Percentiles rank a stretch among this genome's conserved stretches.
phyloP scores from a whole-genome alignment of 2,888 invertebrate genomes.

The Acleris holmiana region DNA sequence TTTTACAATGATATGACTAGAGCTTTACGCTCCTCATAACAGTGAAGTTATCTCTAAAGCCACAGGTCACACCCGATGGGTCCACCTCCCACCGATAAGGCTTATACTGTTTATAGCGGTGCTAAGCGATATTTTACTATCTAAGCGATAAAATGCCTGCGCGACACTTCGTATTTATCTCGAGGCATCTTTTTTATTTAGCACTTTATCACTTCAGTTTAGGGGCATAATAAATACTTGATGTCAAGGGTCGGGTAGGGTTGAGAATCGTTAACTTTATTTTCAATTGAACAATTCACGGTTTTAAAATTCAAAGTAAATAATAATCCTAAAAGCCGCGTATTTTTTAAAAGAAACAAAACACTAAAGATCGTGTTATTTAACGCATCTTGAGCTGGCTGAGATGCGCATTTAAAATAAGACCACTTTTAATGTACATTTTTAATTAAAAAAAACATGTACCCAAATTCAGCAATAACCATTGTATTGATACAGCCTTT shows the following conservation, averaged over 20 bases:
- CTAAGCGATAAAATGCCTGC: slow-evolving; percentile 66
- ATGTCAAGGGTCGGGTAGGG: slow-evolving; percentile 26
- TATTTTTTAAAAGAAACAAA: too few species aligned
- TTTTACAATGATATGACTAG: not conserved
- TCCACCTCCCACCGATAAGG: slow-evolving; percentile 12
- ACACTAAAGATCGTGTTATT: too few species aligned
- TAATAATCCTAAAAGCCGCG: too few species aligned
- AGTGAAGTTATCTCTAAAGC: slow-evolving; percentile 20
- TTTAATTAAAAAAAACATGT: too few species aligned
- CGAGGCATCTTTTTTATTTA: slow-evolving; percentile 71
- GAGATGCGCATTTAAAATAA: too few species aligned
- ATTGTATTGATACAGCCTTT: too few species aligned
- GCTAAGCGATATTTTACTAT: slow-evolving; percentile 78
- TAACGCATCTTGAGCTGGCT: too few species aligned
- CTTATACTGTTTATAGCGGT: slow-evolving; percentile 52
- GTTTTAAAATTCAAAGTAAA: not conserved
- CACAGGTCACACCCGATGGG: slow-evolving; percentile 18
- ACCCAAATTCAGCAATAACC: too few species aligned
- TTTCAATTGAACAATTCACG: slow-evolving; percentile 4
- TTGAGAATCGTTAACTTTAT: slow-evolving; percentile 4
- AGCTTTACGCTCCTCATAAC: not conserved
- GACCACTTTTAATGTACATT: too few species aligned
- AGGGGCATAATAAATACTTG: slow-evolving; percentile 65
- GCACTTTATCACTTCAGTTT: slow-evolving; percentile 77
- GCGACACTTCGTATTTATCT: slow-evolving; percentile 65